Evolutionary conservation across 2,888 invertebrate genomes (phyloP), one percentile per base, ranked within the genome.

Genomic region (Baronia brevicornis): DNA sequence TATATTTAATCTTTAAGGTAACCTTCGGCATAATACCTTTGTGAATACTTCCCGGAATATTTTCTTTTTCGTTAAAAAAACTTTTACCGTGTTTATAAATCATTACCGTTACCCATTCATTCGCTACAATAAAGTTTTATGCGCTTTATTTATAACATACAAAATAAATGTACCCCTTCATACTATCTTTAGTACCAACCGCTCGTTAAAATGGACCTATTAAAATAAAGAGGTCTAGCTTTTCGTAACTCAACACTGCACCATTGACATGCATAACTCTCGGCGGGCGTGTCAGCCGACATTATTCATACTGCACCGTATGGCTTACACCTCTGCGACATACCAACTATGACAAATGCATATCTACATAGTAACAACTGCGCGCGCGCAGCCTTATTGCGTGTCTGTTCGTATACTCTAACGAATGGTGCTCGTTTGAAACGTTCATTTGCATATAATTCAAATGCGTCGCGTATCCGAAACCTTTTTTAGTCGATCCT

Each of bases 251-350:
- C 41, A 25, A 41, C 46, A 39, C 33, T 35, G 28, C 39, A 37
- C 49, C 53, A 64, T 62, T 66, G 64, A 51, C 59, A 68, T 67
- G 70, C 68, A 67, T 65, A 64, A 60, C 71, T 68, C 55, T 48
- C 44, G 30, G 37, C 54, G 39, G 53, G 56, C 54, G 61, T 51
- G 59, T 43, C 53, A 48, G 48, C 39, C 37, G 49, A 50, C 59
- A 66, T 64, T 66, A 67, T 64, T 64, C 68, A 67, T 65, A 58
- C 49, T 48, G 46, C 53, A 47, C 48, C 48, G 45, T 32, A 37
- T 38, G 37, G 45, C 49, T 49, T 58, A 54, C 63, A 60, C 64
- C 63, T 60, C 57, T 42, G 48, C 48, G 46, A 60, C 62, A 60
- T 61, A 59, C 61, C 52, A 49, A 54, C 54, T 57, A 51, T 51